Conservation (phyloP, 2,797 vertebrate genomes). For the Chelon auratus region DNA sequence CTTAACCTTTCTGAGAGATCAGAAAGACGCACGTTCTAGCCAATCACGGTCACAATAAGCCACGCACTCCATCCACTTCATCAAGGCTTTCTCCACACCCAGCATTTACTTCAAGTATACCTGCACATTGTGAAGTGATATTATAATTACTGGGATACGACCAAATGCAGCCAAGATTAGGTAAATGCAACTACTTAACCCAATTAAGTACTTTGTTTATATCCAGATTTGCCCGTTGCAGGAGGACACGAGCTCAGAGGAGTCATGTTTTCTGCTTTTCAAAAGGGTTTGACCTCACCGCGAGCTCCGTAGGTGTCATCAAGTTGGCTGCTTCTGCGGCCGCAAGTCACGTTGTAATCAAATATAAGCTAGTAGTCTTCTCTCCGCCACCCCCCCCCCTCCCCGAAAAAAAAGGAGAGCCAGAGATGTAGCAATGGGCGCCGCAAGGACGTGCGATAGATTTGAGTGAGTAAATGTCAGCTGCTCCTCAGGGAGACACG, state of each 20-base stretch:
- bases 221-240: conserved; percentile 18
- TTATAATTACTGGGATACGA: conserved; percentile 55
- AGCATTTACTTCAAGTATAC: conserved; percentile 53
- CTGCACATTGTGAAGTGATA: conserved; percentile 51
- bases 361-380: conserved; percentile 24
- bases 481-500: conserved; percentile 50
- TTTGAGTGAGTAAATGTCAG: conserved; percentile 71
- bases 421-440: conserved; percentile 4
- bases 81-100: conserved; percentile 46
- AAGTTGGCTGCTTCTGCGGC: conserved; percentile 40
- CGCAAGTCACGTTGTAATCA: conserved; percentile 30
- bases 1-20: conserved; percentile 51
- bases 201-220: conserved; percentile 62
- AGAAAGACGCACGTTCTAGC: conserved; percentile 23
- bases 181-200: conserved; percentile 47
- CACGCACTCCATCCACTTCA: conserved; percentile 56
- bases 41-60: conserved; percentile 43
- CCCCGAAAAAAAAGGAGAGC: conserved; percentile 6
- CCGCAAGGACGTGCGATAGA: conserved; percentile 36
- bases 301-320: conserved; percentile 28
- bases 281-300: conserved; percentile 21
- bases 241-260: conserved; percentile 10
- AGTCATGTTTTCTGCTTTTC: conserved; percentile 34
- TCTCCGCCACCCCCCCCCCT: not conserved
- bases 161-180: conserved; percentile 42